A percentile compares a stretch with the other conserved stretches of the same genome.
Evolutionary conservation across 2,113 vertebrate genomes (phyloP).

Genomic region (Microtus pennsylvanicus): DNA sequence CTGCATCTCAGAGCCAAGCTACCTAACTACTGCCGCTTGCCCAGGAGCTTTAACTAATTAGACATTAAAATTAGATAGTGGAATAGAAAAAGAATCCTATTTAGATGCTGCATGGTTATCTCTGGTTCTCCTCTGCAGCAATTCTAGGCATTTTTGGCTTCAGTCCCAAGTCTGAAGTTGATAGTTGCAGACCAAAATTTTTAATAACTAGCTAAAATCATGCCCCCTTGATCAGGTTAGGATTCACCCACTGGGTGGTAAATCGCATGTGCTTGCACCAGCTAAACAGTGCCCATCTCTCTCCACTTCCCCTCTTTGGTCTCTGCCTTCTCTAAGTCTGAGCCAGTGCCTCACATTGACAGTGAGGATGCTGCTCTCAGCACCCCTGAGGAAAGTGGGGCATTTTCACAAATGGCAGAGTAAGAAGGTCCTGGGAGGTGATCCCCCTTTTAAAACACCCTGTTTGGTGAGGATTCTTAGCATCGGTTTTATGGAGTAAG

Average conservation of each 20-base stretch:
- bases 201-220: constrained; percentile 50
- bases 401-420: neutral
- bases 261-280: constrained; percentile 25
- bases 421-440: neutral
- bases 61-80: constrained; percentile 15
- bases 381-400: neutral
- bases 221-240: neutral
- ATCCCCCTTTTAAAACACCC: neutral
- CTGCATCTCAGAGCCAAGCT: neutral
- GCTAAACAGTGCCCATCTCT: neutral
- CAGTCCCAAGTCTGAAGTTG: constrained; percentile 43
- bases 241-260: neutral
- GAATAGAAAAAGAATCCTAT: neutral
- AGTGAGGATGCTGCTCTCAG: neutral
- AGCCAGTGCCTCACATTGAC: neutral
- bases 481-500: neutral
- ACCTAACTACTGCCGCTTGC: neutral
- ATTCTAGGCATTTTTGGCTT: constrained; percentile 52
- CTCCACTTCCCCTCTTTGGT: constrained; percentile 12
- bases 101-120: neutral
- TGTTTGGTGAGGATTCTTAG: neutral
- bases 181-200: constrained; percentile 36
- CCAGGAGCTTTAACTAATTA: neutral
- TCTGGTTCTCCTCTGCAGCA: neutral
- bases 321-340: neutral